Base-by-base conservation (phyloP, 2,113 vertebrate species). In the Zosterops lateralis region DNA sequence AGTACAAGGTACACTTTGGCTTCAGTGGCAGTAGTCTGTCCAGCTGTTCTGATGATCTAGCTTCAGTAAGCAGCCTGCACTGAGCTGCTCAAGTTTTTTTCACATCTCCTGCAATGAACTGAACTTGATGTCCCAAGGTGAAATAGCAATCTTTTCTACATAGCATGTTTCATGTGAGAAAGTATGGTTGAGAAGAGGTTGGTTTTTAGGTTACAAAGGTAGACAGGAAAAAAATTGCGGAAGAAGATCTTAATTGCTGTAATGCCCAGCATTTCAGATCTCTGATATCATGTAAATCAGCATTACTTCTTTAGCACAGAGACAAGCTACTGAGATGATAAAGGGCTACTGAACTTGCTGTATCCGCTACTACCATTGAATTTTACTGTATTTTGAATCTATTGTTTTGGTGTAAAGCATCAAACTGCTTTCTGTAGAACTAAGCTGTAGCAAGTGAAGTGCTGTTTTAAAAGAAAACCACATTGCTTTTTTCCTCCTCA, bases 81-180 rank as follows among this genome's bases (percentile, higher is more conserved):
- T 20, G 5, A 2, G 4, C 38, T 58, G 56, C 14, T 32, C 21
- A 6, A 1, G 4, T 28, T n/a, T 92, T 79, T 79, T 74, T 71
- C 4, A 17, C 3, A 0, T 53, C 8, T 71, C 77, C 51, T 91
- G 34, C 60, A 67, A 1, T 40, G 18, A 71, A 28, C 17, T 53
- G 40, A 61, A 31, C 60, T 58, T 48, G 73, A 53, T 80, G 20
- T 28, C 13, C 20, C 10, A n/a, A 62, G 14, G 17, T 86, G 28
- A 58, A 86, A 53, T 10, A 53, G 5, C 0, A 0, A 4, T 45
- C 38, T 86, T 45, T 45, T 26, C 29, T 87, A 44, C 32, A 16
- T 11, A 40, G 34, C 36, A 40, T 53, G 40, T 25, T 87, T 38
- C 28, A 15, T 45, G 31, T 68, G 28, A 29, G 22, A 53, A 62